Base-by-base conservation (phyloP, 2,113 vertebrate genomes). In the Lontra canadensis region DNA sequence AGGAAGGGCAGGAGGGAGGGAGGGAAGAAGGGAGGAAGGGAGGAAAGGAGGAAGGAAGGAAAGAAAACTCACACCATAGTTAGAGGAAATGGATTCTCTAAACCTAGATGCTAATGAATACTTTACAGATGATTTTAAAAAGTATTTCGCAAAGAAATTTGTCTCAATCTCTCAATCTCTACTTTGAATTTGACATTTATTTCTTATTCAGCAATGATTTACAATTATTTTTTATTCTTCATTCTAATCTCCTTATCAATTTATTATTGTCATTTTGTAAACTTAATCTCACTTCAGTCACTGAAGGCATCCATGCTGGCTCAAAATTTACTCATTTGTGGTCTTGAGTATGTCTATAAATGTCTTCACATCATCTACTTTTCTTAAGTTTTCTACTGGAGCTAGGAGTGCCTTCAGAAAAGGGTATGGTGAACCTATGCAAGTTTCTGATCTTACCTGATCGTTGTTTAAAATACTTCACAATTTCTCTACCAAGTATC, bases 181-280 rank as follows among this genome's bases (percentile, higher is more conserved):
- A 94, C 1, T 71, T 47, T 84, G 23, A 65, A 84, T 52, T 74
- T 97, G 85, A 80, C 23, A 65, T 61, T 36, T 86, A 87, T 79
- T 83, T 94, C 14, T 71, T 83, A 63, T 88, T 83, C 49, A 78
- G 49, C 3, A 94, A 81, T 36, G 76, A 87, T 63, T 74, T 94
- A 39, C 2, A 61, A 63, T 73, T 71, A 21, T 61, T 82, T 82
- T 79, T 57, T 78, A 85, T 93, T 92, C 39, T 74, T 81, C 57
- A 63, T 26, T 61, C 47, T 49, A 63, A 36, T 85, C 15, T 81
- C n/a, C 39, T 21, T 63, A 91, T 1, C 1, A 73, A 59, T 71
- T 82, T 71, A 84, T 76, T 80, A 81, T 55, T 49, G 31, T 90
- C 6, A 80, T 3, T 59, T 42, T 31, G 13, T 61, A 88, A 95